Conservation (phyloP, 2,113 vertebrate genomes). For the Oxygymnocypris stewartii region DNA sequence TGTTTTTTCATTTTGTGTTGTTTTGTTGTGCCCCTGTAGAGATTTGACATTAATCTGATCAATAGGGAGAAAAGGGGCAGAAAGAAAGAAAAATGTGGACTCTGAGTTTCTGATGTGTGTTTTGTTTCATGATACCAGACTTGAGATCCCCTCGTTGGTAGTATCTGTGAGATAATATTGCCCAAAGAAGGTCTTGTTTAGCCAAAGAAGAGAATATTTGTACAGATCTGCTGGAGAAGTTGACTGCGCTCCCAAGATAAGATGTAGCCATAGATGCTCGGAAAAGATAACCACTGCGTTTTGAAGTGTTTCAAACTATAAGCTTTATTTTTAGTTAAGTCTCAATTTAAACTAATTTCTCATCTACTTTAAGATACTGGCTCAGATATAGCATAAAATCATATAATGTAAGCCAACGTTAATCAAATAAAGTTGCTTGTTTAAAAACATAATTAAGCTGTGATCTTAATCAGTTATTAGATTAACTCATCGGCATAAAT, state of each 20-base stretch:
- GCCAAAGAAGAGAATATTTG: conserved; percentile 44
- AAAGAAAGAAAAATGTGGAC: neutral
- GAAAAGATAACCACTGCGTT: conserved; percentile 45
- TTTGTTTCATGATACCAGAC: conserved; percentile 15
- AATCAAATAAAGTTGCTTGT: neutral
- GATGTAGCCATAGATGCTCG: conserved; percentile 56
- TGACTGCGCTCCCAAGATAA: conserved; percentile 61
- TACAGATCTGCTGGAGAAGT: no score
- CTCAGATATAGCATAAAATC: conserved; percentile 4
- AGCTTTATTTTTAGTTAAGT: conserved; percentile 27
- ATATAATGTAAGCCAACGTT: neutral
- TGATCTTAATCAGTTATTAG: neutral
- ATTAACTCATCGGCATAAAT: neutral
- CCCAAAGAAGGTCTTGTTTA: conserved; percentile 40
- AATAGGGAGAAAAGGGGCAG: neutral
- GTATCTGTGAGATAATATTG: conserved; percentile 41
- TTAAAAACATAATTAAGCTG: conserved; percentile 4
- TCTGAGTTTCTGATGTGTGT: neutral
- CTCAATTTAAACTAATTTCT: conserved; percentile 22
- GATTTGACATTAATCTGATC: neutral
- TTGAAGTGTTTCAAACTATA: conserved; percentile 39
- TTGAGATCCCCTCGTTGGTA: conserved; percentile 15
- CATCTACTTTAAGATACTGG: conserved; percentile 7
- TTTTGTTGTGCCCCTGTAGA: neutral
- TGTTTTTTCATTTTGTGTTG: neutral